These are phyloP conservation scores for Rachycentron canadum DNA, from an alignment of 2,797 vertebrate genomes.

Conservation along the genomic window DNA sequence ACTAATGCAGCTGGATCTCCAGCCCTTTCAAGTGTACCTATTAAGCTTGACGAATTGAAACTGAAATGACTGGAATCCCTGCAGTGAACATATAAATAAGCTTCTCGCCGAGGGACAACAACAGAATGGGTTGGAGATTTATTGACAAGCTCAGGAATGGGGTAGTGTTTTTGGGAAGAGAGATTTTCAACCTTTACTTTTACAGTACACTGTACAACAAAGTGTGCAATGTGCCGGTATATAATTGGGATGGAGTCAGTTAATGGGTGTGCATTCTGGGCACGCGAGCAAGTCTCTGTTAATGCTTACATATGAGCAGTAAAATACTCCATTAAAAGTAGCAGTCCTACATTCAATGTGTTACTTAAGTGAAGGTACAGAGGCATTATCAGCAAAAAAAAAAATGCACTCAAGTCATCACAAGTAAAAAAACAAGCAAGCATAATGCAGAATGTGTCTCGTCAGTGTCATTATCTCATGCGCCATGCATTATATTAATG, in stretches of 20 bases:
- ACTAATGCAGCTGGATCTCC: conserved; percentile 41
- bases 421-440: background rate
- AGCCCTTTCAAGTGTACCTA: conserved; percentile 58
- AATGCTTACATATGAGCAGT: background rate
- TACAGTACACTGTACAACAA: conserved; percentile 5
- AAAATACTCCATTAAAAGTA: background rate
- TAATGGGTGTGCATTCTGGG: background rate
- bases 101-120: conserved; percentile 41
- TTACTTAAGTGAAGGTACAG: background rate
- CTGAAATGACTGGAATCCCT: conserved; percentile 63
- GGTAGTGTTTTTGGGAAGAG: conserved; percentile 1
- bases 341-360: background rate
- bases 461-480: background rate
- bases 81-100: conserved; percentile 65
- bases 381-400: background rate
- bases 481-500: background rate
- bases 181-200: conserved; percentile 32
- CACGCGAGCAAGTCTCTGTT: background rate
- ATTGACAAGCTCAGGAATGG: conserved; percentile 54
- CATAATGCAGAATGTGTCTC: background rate
- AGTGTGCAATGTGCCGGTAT: background rate
- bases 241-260: background rate
- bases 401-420: background rate
- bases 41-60: conserved; percentile 73
- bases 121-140: conserved; percentile 55